phyloP scores from a whole-genome alignment of 1,140 invertebrate genomes.

The Bombus sibiricus region DNA sequence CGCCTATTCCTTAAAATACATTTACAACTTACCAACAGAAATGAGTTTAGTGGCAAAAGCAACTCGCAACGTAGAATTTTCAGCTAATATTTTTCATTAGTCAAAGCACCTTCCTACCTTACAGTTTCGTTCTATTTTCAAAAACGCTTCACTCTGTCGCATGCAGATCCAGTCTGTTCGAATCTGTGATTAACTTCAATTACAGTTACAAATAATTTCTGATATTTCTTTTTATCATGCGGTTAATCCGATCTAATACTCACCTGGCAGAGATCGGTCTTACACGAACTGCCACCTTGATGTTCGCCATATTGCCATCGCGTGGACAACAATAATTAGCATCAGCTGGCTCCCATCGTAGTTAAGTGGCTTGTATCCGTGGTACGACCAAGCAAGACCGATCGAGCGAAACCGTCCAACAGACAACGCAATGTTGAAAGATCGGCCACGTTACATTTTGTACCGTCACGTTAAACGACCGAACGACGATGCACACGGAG shows the following conservation, averaged over 20 bases:
- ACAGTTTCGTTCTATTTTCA: not conserved
- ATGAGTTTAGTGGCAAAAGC: not conserved
- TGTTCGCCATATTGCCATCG: slow-evolving; percentile 81
- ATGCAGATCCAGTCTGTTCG: not conserved
- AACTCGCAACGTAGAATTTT: not conserved
- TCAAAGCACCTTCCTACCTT: not conserved
- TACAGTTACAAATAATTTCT: not conserved
- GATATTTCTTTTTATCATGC: not conserved
- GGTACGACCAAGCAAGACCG: not conserved
- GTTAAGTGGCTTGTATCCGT: not conserved
- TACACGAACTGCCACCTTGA: slow-evolving; percentile 84
- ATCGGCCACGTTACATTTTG: not conserved
- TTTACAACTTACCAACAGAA: not conserved
- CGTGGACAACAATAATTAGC: slow-evolving; percentile 40
- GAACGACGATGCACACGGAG: slow-evolving; percentile 19
- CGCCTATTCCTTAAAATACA: slow-evolving; percentile 36
- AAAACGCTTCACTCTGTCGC: not conserved
- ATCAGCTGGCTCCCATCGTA: slow-evolving; percentile 32
- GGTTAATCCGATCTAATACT: slow-evolving; percentile 43
- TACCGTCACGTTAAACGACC: not conserved
- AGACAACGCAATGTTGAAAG: not conserved
- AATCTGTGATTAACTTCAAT: not conserved
- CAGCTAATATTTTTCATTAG: not conserved
- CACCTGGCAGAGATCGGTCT: slow-evolving; percentile 83
- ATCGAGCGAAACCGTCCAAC: not conserved